A percentile compares a stretch with the other conserved stretches of the same genome.
phyloP scores from a whole-genome alignment of 1,140 invertebrate species.

The Zaprionus ornatus region DNA sequence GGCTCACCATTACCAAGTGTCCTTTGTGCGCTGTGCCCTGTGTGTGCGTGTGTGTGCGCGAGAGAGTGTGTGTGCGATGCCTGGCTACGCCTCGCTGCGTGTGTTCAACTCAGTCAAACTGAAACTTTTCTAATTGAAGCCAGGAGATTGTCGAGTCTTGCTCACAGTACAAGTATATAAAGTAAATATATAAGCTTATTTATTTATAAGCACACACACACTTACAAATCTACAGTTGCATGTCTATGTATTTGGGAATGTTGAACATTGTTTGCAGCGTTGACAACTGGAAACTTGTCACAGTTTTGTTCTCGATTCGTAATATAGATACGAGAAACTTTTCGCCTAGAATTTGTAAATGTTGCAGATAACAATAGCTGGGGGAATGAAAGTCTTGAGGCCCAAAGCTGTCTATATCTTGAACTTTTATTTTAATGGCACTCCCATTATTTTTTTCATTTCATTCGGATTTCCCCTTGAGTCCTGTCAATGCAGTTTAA shows the following conservation, averaged over 20 bases:
- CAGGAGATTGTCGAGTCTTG: slow-evolving; percentile 55
- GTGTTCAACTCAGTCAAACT: slow-evolving; percentile 36
- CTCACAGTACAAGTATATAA: slow-evolving; percentile 12
- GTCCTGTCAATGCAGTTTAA: neutral
- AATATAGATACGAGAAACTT: slow-evolving; percentile 31
- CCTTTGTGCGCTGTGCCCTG: neutral
- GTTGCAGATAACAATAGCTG: neutral
- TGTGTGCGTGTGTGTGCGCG: neutral
- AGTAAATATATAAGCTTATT: slow-evolving; percentile 16
- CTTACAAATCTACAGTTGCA: neutral
- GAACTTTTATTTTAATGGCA: neutral
- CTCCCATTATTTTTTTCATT: neutral
- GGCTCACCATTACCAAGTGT: slow-evolving; percentile 5
- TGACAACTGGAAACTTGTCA: slow-evolving; percentile 21
- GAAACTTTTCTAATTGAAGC: slow-evolving; percentile 74
- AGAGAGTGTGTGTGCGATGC: neutral
- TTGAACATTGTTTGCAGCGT: neutral
- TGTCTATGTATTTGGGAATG: neutral
- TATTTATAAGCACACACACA: neutral
- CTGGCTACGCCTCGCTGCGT: slow-evolving; percentile 5
- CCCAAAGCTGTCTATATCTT: neutral
- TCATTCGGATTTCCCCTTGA: neutral
- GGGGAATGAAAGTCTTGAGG: neutral
- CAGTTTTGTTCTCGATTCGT: slow-evolving; percentile 7
- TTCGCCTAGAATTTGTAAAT: neutral